phyloP scores from a whole-genome alignment of 2,888 invertebrate species.

The Agonum fuliginosum region DNA sequence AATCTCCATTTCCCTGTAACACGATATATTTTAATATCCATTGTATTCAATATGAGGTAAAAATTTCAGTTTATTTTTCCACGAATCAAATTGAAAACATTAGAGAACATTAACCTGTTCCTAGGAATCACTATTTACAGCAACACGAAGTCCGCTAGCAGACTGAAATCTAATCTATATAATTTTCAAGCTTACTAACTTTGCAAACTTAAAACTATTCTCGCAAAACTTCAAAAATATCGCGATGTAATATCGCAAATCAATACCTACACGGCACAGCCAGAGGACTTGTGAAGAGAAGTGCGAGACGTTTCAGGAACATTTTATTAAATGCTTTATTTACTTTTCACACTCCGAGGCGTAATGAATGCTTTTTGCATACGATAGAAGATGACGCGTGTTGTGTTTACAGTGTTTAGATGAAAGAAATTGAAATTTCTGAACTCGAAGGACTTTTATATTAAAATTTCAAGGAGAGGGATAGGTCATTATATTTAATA shows the following conservation, averaged over 20 bases:
- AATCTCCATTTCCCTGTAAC: constrained; percentile 4
- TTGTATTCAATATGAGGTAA: background rate
- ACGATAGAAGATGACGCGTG: background rate
- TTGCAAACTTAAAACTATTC: constrained; percentile 28
- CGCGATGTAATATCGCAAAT: constrained; percentile 26
- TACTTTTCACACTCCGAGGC: constrained; percentile 9
- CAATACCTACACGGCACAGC: background rate
- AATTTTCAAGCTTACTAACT: background rate
- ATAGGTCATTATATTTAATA: constrained; percentile 13
- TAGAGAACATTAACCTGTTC: constrained; percentile 22
- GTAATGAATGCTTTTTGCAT: constrained; percentile 38
- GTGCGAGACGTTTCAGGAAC: background rate
- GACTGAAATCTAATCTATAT: background rate
- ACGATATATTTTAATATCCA: constrained; percentile 8
- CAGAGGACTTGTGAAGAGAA: constrained; percentile 1
- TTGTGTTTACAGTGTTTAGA: constrained; percentile 27
- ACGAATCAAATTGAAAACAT: constrained; percentile 35
- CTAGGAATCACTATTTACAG: background rate
- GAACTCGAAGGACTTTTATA: constrained; percentile 7
- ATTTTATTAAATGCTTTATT: constrained; percentile 41
- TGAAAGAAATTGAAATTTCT: constrained; percentile 27
- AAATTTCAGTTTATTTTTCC: constrained; percentile 11
- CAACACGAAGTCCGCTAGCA: background rate
- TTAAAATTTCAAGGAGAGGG: constrained; percentile 17
- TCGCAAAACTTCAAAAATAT: constrained; percentile 18